Percentiles rank a stretch among this genome's conserved stretches.
Conservation (phyloP, 1,140 invertebrate species). For the Drosophila sturtevanti region DNA sequence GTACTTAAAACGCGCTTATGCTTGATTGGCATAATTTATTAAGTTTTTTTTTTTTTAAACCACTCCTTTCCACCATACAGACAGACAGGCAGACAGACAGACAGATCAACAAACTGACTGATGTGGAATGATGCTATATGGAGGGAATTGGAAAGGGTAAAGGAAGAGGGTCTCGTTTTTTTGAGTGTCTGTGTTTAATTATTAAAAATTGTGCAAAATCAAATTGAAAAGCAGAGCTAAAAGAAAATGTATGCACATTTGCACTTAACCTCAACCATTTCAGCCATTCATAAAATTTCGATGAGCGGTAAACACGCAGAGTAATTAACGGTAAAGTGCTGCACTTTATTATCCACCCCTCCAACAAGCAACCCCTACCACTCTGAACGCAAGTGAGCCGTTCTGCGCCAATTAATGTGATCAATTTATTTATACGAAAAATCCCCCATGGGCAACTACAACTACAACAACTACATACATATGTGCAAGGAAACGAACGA, state of each 20-base stretch:
- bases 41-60: constrained; percentile 64
- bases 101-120: constrained; percentile 37
- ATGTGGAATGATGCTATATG: constrained; percentile 1
- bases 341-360: constrained; percentile 48
- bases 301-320: constrained; percentile 79
- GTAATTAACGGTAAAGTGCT: constrained; percentile 78
- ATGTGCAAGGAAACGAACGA: constrained; percentile 27
- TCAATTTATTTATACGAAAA: constrained; percentile 71
- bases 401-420: constrained; percentile 69
- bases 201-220: constrained; percentile 71
- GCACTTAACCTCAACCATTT: constrained; percentile 62
- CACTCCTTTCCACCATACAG: constrained; percentile 6
- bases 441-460: constrained; percentile 11
- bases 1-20: constrained; percentile 80
- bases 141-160: constrained; percentile 18
- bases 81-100: constrained; percentile 12
- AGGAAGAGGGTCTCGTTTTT: constrained; percentile 32
- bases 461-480: constrained; percentile 5
- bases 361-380: background rate
- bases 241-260: constrained; percentile 61
- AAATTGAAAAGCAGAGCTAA: constrained; percentile 42
- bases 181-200: constrained; percentile 55
- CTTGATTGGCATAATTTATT: constrained; percentile 79
- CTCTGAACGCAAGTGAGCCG: constrained; percentile 15
- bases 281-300: constrained; percentile 75